A percentile compares a stretch with the other conserved stretches of the same genome.
Evolutionary conservation across 2,113 vertebrate genomes (phyloP).

Genomic region (Psilopsiagon aymara): DNA sequence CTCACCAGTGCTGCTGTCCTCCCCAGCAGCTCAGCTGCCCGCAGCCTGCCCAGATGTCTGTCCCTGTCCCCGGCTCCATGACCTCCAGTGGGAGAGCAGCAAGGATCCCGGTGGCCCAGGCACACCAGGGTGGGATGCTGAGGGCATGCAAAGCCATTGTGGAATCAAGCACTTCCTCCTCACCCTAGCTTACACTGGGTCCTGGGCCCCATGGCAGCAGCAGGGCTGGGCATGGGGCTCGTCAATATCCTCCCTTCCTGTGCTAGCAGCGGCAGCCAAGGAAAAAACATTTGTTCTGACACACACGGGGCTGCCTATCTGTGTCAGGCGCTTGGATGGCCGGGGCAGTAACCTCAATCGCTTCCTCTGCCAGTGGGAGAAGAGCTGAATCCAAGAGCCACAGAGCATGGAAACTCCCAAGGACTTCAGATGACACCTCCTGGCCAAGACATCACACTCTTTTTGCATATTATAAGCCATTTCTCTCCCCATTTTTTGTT

Average conservation of each 20-base stretch:
- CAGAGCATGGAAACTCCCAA: not conserved
- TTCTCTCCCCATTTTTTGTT: not conserved
- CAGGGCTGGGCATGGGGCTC: not conserved
- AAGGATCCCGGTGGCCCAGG: rapidly evolving
- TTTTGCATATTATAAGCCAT: rapidly evolving
- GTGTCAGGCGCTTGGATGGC: slow-evolving; percentile 18
- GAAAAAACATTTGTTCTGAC: not conserved
- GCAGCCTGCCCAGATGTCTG: not conserved
- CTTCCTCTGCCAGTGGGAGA: slow-evolving; percentile 6
- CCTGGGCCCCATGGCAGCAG: not conserved
- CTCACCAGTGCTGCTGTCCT: not conserved
- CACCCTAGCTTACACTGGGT: not conserved
- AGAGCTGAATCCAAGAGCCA: not conserved
- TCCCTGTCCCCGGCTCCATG: not conserved
- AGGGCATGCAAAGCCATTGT: rapidly evolving
- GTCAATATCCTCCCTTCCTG: not conserved
- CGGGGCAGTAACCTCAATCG: not conserved
- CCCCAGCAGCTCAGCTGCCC: not conserved
- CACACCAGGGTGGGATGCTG: rapidly evolving
- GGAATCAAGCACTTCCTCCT: not conserved
- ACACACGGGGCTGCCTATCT: not conserved
- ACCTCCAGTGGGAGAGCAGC: not conserved
- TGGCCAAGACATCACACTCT: not conserved
- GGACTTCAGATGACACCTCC: not conserved
- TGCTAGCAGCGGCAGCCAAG: not conserved